Evolutionary conservation across 1,140 invertebrate species (phyloP), one percentile per base, ranked within the genome.

Genomic region (Drosophila parabipectinata): DNA sequence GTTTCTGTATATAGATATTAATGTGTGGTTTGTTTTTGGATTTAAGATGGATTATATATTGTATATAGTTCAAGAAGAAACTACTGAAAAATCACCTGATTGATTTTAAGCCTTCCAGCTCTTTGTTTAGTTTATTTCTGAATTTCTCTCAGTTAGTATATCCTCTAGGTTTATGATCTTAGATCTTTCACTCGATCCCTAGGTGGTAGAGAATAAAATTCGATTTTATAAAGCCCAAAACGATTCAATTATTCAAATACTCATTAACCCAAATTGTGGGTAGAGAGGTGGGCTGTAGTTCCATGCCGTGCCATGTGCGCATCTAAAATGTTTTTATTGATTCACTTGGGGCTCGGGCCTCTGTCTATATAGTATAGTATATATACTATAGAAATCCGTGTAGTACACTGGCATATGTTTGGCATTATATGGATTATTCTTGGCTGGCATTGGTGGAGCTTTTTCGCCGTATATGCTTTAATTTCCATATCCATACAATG

Each of bases 211-310:
- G 10, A 48, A n/a, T 9, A 48, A 24, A 21, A n/a, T 50, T 50
- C 4, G 2, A 15, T 32, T 58, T 10, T 21, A 9, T 28, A 50
- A 60, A 53, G 30, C 39, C 8, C 15, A 15, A 34, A 63, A 44
- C 24, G 59, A 18, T 72, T 68, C 60, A 69, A 80, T 77, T 55
- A 80, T 77, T 66, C 52, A 77, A 73, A 59, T 51, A 39, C 61
- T 79, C 76, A 85, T 85, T 80, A 80, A 80, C 81, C 81, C 41
- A 74, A 85, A 85, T 85, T 66, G 63, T 58, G 37, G 41, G 24
- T 18, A 4, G 51, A 26, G 34, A 28, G 26, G 45, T 24, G 26
- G 18, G n/a, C 24, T 5, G 26, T 28, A 28, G 9, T 39, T 47
- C 24, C 51, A 51, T 53, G 57, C 44, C 51, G 68, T 73, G 71